Evolutionary conservation across 1,140 invertebrate genomes (phyloP).

Genomic region (Marisa cornuarietis): DNA sequence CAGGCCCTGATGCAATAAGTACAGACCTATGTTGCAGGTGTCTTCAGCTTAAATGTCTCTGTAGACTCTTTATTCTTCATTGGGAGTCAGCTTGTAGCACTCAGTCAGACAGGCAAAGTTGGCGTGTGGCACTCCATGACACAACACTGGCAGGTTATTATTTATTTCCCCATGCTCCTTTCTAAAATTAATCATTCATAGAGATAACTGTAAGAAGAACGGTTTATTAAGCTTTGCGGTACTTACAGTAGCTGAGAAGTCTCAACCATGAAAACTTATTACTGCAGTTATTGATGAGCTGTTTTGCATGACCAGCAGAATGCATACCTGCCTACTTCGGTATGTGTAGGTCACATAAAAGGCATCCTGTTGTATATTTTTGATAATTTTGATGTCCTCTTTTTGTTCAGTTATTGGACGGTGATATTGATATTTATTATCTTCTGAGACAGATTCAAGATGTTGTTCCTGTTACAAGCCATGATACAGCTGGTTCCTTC

Average conservation of each 20-base stretch:
- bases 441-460: constrained; percentile 85
- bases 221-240: no score
- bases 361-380: no score
- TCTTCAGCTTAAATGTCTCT: constrained; percentile 89
- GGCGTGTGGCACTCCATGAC: constrained; percentile 99
- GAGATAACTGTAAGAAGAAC: no score
- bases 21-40: constrained; percentile 68
- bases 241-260: neutral
- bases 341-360: no score
- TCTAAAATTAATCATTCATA: neutral
- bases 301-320: no score
- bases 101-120: constrained; percentile 94
- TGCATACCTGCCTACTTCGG: no score
- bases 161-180: neutral
- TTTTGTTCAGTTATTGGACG: no score
- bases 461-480: constrained; percentile 91
- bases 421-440: neutral
- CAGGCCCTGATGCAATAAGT: no score
- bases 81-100: constrained; percentile 93
- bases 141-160: constrained; percentile 84
- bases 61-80: constrained; percentile 98
- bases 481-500: constrained; percentile 96
- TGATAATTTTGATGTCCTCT: no score
- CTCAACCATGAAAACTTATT: neutral
- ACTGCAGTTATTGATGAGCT: no score